Evolutionary conservation across 2,888 invertebrate species (phyloP).

Genomic region (Artemia sinica): DNA sequence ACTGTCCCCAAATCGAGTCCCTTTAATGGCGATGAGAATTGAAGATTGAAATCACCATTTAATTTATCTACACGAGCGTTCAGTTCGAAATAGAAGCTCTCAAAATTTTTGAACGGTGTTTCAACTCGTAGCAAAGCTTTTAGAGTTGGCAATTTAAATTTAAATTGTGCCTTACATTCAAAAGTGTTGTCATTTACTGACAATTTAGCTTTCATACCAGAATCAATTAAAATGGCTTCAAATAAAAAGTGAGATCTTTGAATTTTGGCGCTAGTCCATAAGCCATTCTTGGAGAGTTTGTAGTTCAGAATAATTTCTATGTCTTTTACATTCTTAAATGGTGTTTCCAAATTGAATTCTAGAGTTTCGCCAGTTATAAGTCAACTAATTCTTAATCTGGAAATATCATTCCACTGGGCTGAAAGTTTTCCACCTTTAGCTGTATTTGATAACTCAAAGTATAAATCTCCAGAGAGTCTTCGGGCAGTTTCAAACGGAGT

Average conservation of each 20-base stretch:
- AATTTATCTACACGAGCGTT: not conserved
- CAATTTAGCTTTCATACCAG: not conserved
- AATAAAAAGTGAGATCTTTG: not conserved
- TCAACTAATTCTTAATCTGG: not conserved
- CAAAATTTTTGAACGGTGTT: slow-evolving; percentile 26
- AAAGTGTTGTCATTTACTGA: not conserved
- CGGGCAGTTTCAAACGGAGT: slow-evolving; percentile 23
- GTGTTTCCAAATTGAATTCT: slow-evolving; percentile 14
- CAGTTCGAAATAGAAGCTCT: slow-evolving; percentile 22
- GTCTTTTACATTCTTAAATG: slow-evolving; percentile 1
- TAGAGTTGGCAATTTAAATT: slow-evolving; percentile 9
- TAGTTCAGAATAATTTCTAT: not conserved
- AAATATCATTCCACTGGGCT: slow-evolving; percentile 1
- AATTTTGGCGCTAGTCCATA: not conserved
- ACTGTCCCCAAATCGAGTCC: slow-evolving; percentile 1
- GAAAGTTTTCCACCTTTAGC: slow-evolving; percentile 5
- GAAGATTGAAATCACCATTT: not conserved
- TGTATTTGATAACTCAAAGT: not conserved
- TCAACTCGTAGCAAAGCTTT: slow-evolving; percentile 20
- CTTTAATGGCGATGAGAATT: slow-evolving; percentile 18
- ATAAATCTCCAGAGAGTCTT: slow-evolving; percentile 15
- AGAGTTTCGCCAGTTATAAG: not conserved
- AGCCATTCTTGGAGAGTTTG: not conserved
- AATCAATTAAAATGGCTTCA: not conserved
- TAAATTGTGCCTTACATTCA: slow-evolving; percentile 3